Conservation (phyloP, 35 echinoderm and acorn worm species). For the Hemicentrotus pulcherrimus region DNA sequence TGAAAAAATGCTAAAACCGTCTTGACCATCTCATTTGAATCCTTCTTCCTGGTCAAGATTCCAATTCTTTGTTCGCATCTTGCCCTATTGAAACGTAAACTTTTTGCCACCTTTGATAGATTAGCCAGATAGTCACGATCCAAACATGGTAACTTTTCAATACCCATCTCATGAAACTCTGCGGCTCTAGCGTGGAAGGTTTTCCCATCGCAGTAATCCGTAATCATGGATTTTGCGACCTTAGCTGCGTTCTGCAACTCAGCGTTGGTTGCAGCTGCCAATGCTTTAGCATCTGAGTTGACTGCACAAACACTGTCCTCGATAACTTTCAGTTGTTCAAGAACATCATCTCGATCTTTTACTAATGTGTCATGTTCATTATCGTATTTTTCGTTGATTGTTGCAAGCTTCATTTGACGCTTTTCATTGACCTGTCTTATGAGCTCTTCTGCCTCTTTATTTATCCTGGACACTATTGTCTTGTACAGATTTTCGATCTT, state of each 20-base stretch:
- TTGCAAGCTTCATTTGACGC: neutral
- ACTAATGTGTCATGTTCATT: neutral
- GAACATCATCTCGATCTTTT: neutral
- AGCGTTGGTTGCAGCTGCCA: no score
- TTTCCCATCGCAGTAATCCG: neutral
- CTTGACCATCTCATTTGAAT: neutral
- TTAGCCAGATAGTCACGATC: neutral
- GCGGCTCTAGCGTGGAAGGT: neutral
- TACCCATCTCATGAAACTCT: neutral
- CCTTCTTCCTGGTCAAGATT: neutral
- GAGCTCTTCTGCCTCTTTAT: neutral
- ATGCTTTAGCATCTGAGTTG: neutral
- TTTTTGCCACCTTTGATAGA: neutral
- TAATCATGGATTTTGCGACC: neutral
- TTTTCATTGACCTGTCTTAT: conserved; percentile 32
- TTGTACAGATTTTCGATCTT: neutral
- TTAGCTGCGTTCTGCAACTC: neutral
- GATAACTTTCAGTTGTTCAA: neutral
- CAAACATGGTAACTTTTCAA: conserved; percentile 2
- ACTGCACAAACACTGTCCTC: neutral
- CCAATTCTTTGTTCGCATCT: neutral
- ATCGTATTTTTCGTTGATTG: neutral
- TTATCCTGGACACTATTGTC: neutral
- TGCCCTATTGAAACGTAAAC: neutral
- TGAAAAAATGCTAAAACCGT: neutral